phyloP scores from a whole-genome alignment of 2,888 invertebrate genomes.

The Campoplex nolae region DNA sequence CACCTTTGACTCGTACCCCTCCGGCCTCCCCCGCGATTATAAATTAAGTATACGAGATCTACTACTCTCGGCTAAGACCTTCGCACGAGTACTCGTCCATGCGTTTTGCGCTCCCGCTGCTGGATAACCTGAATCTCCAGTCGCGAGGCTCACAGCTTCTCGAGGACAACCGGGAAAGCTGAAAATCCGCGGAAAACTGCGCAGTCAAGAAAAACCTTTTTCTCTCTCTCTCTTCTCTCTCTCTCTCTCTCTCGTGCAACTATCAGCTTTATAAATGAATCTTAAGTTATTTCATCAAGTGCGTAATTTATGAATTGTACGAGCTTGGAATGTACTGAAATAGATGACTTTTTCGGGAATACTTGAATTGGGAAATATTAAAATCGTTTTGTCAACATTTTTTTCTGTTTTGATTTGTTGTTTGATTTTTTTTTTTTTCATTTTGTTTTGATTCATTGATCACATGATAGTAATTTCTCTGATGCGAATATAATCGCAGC shows the following conservation, averaged over 20 bases:
- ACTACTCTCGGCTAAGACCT: conserved; percentile 55
- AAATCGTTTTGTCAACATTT: too few species aligned
- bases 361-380: too few species aligned
- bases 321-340: too few species aligned
- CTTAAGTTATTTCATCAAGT: too few species aligned
- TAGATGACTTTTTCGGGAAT: too few species aligned
- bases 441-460: background rate
- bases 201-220: conserved; percentile 61
- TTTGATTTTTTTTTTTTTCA: too few species aligned
- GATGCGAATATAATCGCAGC: background rate
- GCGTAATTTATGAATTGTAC: too few species aligned
- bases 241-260: conserved; percentile 7
- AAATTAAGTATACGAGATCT: conserved; percentile 44
- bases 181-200: conserved; percentile 67
- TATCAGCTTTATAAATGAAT: conserved; percentile 42
- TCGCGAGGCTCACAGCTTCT: conserved; percentile 64
- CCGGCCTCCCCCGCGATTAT: conserved; percentile 16
- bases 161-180: conserved; percentile 68
- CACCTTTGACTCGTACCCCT: background rate
- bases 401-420: too few species aligned
- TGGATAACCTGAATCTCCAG: conserved; percentile 62
- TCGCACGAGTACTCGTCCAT: conserved; percentile 44
- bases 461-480: background rate
- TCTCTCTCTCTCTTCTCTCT: conserved; percentile 4
- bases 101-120: conserved; percentile 55